Percentiles rank a stretch among this genome's conserved stretches.
phyloP scores from a whole-genome alignment of 2,888 invertebrate species.

The Xestia xanthographa region DNA sequence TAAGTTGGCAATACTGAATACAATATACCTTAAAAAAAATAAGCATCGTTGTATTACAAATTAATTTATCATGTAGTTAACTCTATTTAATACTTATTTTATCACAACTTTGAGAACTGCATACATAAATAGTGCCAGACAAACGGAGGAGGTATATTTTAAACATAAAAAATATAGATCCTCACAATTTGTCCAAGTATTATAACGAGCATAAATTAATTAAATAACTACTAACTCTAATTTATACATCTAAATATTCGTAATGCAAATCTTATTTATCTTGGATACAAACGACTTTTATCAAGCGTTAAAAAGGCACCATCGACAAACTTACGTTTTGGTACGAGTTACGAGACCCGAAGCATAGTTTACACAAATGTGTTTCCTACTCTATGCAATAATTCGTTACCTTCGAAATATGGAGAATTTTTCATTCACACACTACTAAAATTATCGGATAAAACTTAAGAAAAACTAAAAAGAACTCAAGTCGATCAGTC shows the following conservation, averaged over 20 bases:
- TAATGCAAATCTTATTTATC: constrained; percentile 29
- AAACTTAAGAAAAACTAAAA: neutral
- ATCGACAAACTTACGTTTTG: constrained; percentile 13
- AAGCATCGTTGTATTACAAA: constrained; percentile 43
- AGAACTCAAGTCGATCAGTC: neutral
- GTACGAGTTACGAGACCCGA: constrained; percentile 12
- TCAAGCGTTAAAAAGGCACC: constrained; percentile 32
- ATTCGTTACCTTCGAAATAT: neutral
- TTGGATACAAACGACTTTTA: constrained; percentile 26
- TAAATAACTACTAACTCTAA: constrained; percentile 32
- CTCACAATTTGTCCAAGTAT: constrained; percentile 84
- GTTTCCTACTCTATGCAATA: constrained; percentile 3
- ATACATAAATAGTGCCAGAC: constrained; percentile 72
- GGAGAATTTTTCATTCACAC: neutral
- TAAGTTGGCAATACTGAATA: constrained; percentile 23
- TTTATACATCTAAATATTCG: constrained; percentile 41
- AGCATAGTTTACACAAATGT: neutral
- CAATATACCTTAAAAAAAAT: constrained; percentile 9
- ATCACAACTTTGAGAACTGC: constrained; percentile 80
- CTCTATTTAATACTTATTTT: constrained; percentile 72
- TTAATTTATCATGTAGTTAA: constrained; percentile 63
- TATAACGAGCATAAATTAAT: constrained; percentile 57
- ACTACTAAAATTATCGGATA: neutral
- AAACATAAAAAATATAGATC: constrained; percentile 85
- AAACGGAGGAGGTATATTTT: constrained; percentile 89